Base-by-base conservation (phyloP, 2,797 vertebrate genomes). In the Crocidura indochinensis region DNA sequence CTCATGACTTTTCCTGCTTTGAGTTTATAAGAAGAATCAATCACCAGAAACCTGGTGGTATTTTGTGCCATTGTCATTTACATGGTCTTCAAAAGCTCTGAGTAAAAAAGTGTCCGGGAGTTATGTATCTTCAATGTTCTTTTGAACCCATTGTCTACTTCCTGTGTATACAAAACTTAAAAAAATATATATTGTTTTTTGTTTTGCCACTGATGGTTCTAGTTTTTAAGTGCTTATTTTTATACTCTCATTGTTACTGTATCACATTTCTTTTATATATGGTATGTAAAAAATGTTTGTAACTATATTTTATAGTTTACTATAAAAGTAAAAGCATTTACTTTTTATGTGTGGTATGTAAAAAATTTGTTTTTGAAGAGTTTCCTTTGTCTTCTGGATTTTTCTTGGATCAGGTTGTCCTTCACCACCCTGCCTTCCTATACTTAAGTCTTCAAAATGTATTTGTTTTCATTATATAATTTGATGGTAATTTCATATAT, bases 161-260 rank as follows among this genome's bases (percentile, higher is more conserved):
- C 20, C 29, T 83, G 10, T 84, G 26, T 53, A 69, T 64, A 27
- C 6, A 62, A 11, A 11, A 85, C 92, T 29, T 38, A 38, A 38
- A 38, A 38, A 38, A 38, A 38, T 2, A 38, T 2, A 38, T 38
- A 38, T 38, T 91, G 71, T 10, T 79, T 0, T 65, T 53, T 87
- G 68, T 79, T 77, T 65, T 84, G 47, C 29, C 46, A n/a, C 53
- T 79, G 68, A 83, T 71, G 22, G 53, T 93, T 93, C 87, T 85
- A 60, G 71, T 87, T 91, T 90, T 44, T 47, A 9, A 88, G 47
- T 67, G 53, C 29, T 65, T 84, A 3, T 31, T 51, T 77, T 12
- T 82, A 4, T 88, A 80, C n/a, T 82, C 71, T 89, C 72, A 53
- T 80, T 74, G 19, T 77, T 79, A 76, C 8, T 56, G 27, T 79